Evolutionary conservation across 1,140 invertebrate species (phyloP), one percentile per base, ranked within the genome.

Genomic region (Hylaeus anthracinus): DNA sequence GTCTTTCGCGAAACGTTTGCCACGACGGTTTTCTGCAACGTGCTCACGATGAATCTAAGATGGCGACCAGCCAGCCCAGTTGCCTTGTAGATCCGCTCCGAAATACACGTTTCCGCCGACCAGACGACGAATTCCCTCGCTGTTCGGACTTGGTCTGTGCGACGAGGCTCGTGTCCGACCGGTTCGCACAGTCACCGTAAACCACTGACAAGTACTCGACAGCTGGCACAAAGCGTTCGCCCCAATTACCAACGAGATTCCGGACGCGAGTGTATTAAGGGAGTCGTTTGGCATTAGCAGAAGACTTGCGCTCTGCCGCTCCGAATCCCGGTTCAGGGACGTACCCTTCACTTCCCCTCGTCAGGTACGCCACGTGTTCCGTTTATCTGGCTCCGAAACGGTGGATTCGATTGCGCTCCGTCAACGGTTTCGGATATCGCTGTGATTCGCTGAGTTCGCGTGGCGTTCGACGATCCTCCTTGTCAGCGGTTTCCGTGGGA

Each of bases 221-320:
- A 72, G 67, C 80, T 71, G 53, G 43, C 61, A 58, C 37, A 55
- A 37, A 64, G n/a, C 64, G 55, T 58, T 61, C 74, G 69, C 41
- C 65, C 76, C 72, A 78, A 66, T 83, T 73, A 58, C 65, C 76
- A 67, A 72, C 63, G 65, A 77, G 66, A 43, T 77, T 86, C 82
- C 72, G 73, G 82, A 82, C 80, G 81, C 82, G 71, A 84, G 65
- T 87, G 85, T 84, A 83, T 77, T 81, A 82, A 81, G 79, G 76
- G 72, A 83, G 88, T 79, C 73, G 86, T 84, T 87, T 87, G 83
- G 86, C 83, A 82, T 79, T 79, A 80, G 72, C 74, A 65, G 79
- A 86, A 83, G 88, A 89, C 88, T 72, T 90, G 89, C 89, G 89
- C 89, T 69, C 66, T 79, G 75, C 64, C 37, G 70, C 72, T 75